Conservation (phyloP, 30 jellyfish, hydroid and myxozoan genomes). For the Clytia hemisphaerica region DNA sequence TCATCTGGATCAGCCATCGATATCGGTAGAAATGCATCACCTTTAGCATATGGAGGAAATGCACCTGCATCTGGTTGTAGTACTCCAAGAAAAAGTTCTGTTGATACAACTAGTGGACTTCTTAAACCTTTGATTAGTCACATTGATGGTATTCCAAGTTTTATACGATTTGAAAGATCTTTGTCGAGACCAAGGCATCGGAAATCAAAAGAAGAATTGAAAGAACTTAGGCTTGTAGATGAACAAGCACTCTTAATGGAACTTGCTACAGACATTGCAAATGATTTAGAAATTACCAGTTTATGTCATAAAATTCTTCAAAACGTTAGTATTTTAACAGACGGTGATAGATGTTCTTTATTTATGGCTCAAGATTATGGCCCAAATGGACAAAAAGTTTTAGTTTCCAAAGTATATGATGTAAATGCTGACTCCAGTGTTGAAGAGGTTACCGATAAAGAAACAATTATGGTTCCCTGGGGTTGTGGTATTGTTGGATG, state of each 20-base stretch:
- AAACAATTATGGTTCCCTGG: constrained; percentile 75
- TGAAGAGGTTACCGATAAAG: constrained; percentile 65
- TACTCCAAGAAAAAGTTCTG: constrained; percentile 78
- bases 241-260: constrained; percentile 82
- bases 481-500: constrained; percentile 92
- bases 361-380: constrained; percentile 82
- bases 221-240: constrained; percentile 63
- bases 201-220: constrained; percentile 84
- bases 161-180: constrained; percentile 81
- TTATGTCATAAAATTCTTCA: constrained; percentile 80
- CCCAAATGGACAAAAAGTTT: constrained; percentile 68
- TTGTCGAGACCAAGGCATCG: constrained; percentile 82
- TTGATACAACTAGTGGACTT: constrained; percentile 60
- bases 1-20: constrained; percentile 36
- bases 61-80: constrained; percentile 40
- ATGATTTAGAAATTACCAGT: constrained; percentile 69
- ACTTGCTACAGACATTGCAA: constrained; percentile 79
- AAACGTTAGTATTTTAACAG: constrained; percentile 77
- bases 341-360: constrained; percentile 89
- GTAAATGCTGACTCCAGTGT: constrained; percentile 91
- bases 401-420: constrained; percentile 85
- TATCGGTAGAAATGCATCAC: constrained; percentile 34
- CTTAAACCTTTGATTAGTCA: constrained; percentile 73
- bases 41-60: constrained; percentile 28
- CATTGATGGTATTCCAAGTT: constrained; percentile 80